phyloP scores from a whole-genome alignment of 2,888 invertebrate genomes.

The Drosophila parthenogenetica region DNA sequence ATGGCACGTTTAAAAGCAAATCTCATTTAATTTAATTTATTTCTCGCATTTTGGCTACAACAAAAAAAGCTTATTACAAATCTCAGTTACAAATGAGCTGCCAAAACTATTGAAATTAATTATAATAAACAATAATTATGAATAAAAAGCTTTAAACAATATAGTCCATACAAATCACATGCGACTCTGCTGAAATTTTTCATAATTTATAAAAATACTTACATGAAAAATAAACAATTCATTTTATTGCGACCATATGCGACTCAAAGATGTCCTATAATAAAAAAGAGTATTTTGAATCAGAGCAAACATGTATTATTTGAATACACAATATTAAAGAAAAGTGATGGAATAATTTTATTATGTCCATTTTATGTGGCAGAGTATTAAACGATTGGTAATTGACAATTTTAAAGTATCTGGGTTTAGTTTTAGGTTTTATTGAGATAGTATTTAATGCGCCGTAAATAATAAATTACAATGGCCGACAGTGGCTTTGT shows the following conservation, averaged over 20 bases:
- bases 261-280: not conserved
- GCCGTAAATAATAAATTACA: conserved; percentile 69
- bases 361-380: not conserved
- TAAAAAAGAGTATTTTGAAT: no score
- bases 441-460: conserved; percentile 65
- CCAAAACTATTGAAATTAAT: conserved; percentile 70
- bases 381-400: conserved; percentile 15
- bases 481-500: conserved; percentile 38
- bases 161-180: conserved; percentile 32
- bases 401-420: not conserved
- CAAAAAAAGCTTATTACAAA: conserved; percentile 60
- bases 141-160: conserved; percentile 48
- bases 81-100: conserved; percentile 67
- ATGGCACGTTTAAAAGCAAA: conserved; percentile 7
- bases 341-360: no score
- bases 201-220: conserved; percentile 22
- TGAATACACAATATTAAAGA: no score
- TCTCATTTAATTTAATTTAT: conserved; percentile 48
- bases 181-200: conserved; percentile 28
- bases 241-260: not conserved
- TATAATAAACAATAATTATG: conserved; percentile 61
- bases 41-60: conserved; percentile 7
- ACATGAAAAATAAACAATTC: not conserved
- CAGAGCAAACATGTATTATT: no score
- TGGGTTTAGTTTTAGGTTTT: conserved; percentile 38